Conservation (phyloP, 92 coral and sea anemone genomes). For the Phenganax subtilis region DNA sequence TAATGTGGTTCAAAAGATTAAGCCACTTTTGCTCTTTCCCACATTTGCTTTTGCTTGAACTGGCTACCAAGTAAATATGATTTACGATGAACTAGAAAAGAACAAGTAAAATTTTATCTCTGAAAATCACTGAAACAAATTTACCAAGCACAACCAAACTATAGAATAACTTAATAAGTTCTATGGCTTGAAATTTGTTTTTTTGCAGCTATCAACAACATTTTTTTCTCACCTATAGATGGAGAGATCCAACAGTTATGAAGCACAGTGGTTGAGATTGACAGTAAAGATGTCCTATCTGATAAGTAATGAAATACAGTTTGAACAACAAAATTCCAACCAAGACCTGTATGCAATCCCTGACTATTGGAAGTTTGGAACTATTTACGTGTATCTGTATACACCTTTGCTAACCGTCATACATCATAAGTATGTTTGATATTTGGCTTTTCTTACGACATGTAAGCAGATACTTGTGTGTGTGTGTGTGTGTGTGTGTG, state of each 20-base stretch:
- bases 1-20: conserved; percentile 22
- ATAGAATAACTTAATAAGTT: background rate
- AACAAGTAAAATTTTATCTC: background rate
- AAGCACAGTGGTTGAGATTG: too few species aligned
- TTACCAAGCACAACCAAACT: background rate
- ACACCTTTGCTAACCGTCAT: conserved; percentile 42
- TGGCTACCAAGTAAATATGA: conserved; percentile 43
- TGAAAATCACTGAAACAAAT: background rate
- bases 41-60: conserved; percentile 26
- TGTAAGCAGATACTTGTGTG: too few species aligned
- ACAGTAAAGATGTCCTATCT: background rate
- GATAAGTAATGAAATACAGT: background rate
- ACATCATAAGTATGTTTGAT: conserved; percentile 42
- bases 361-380: background rate
- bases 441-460: background rate
- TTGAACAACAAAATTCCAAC: too few species aligned
- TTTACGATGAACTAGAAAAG: conserved; percentile 26
- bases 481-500: too few species aligned
- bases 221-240: conserved; percentile 39
- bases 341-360: too few species aligned
- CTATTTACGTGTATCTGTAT: background rate
- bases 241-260: too few species aligned
- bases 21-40: conserved; percentile 34
- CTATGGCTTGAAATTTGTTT: conserved; percentile 28
- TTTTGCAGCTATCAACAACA: conserved; percentile 30